Evolutionary conservation across 2,888 invertebrate species (phyloP).

Genomic region (Orthosia gracilis): DNA sequence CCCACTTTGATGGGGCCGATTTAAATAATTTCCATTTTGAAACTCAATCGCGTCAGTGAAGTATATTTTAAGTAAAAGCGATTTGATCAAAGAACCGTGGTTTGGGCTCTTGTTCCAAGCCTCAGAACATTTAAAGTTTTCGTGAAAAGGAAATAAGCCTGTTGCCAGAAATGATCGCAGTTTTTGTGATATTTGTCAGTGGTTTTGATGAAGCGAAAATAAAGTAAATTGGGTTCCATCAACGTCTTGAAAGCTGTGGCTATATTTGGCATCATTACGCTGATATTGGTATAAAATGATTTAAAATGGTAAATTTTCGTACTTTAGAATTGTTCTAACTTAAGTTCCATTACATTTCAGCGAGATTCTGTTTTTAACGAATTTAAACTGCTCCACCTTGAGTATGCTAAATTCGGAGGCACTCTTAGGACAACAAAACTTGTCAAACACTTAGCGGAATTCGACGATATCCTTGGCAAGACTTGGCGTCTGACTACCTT

Average conservation of each 20-base stretch:
- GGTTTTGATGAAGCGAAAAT: background rate
- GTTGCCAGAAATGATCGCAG: background rate
- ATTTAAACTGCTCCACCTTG: no score
- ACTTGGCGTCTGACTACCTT: no score
- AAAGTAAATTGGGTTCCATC: background rate
- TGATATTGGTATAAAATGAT: no score
- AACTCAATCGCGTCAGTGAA: constrained; percentile 43
- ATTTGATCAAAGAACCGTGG: constrained; percentile 57
- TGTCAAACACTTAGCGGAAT: no score
- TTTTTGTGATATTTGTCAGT: background rate
- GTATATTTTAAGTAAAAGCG: constrained; percentile 58
- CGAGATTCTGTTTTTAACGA: no score
- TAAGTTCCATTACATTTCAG: no score
- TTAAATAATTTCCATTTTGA: constrained; percentile 61
- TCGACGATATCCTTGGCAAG: no score
- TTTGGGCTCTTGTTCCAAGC: constrained; percentile 31
- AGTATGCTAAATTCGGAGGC: background rate
- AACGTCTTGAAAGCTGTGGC: background rate
- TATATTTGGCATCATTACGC: no score
- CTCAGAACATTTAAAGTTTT: constrained; percentile 26
- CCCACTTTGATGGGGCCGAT: constrained; percentile 45
- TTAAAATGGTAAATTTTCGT: no score
- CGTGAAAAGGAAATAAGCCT: constrained; percentile 8
- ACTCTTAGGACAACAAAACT: background rate
- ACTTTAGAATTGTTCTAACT: no score